Evolutionary conservation across 1,140 invertebrate species (phyloP).

Genomic region (Drosophila parabipectinata): DNA sequence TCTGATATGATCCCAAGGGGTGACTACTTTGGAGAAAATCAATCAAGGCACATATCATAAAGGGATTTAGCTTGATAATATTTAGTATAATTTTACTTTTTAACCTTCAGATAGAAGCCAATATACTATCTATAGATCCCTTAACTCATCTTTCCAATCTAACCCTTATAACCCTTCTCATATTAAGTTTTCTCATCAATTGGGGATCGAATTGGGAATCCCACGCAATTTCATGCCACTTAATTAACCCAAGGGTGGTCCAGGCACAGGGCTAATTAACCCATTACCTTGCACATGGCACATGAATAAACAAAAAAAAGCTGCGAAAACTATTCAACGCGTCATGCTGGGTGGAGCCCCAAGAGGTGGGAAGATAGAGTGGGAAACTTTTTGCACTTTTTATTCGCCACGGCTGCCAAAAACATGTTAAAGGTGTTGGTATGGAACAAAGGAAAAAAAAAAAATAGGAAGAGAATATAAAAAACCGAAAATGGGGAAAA

Average conservation of each 20-base stretch:
- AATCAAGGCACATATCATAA: slow-evolving; percentile 5
- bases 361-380: slow-evolving; percentile 19
- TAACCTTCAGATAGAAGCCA: too few relatives aligned
- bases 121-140: too few relatives aligned
- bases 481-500: slow-evolving; percentile 42
- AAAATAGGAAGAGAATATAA: slow-evolving; percentile 16
- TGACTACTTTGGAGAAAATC: slow-evolving; percentile 5
- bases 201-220: slow-evolving; percentile 25
- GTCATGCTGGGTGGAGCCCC: slow-evolving; percentile 48
- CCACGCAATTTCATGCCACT: slow-evolving; percentile 55
- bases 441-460: slow-evolving; percentile 39
- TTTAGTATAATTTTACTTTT: neutral
- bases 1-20: neutral
- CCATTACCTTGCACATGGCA: slow-evolving; percentile 63
- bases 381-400: slow-evolving; percentile 57
- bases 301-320: slow-evolving; percentile 36
- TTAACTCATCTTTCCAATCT: neutral
- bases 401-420: slow-evolving; percentile 59
- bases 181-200: slow-evolving; percentile 50
- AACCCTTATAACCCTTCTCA: neutral
- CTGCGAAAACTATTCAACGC: slow-evolving; percentile 47
- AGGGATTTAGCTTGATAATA: neutral
- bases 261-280: slow-evolving; percentile 59
- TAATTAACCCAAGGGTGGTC: slow-evolving; percentile 63
- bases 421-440: slow-evolving; percentile 76